Percentiles rank a stretch among this genome's conserved stretches.
phyloP scores from a whole-genome alignment of 2,797 vertebrate genomes.

The Triplophysa yarkandensis region DNA sequence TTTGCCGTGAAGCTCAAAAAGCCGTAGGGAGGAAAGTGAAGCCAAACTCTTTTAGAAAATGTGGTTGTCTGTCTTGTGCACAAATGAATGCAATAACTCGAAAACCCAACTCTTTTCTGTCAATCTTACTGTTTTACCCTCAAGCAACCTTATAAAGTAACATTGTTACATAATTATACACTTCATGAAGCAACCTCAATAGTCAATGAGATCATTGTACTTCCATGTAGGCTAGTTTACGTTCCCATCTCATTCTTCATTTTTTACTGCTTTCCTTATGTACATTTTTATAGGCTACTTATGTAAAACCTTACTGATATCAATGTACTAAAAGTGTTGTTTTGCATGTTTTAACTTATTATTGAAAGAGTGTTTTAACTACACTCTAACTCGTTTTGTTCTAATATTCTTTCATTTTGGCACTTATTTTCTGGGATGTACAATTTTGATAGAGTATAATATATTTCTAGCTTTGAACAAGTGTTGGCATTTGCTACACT shows the following conservation, averaged over 20 bases:
- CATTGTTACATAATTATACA: neutral
- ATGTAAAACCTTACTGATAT: no score
- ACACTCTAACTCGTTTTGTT: no score
- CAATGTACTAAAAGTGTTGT: no score
- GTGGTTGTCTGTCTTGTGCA: neutral
- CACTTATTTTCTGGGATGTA: no score
- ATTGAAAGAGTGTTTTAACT: no score
- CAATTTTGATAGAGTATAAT: no score
- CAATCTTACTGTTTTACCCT: neutral
- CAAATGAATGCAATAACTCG: conserved; percentile 9
- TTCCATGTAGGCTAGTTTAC: neutral
- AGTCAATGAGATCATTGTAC: neutral
- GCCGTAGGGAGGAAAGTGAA: conserved; percentile 7
- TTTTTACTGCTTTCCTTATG: no score
- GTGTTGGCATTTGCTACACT: no score
- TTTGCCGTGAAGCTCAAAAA: neutral
- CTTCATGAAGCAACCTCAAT: neutral
- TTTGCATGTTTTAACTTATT: no score
- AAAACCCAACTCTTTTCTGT: neutral
- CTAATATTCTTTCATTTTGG: no score
- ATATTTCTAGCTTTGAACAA: no score
- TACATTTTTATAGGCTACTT: no score
- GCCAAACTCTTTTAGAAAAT: neutral
- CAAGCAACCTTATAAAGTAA: neutral
- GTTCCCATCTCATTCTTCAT: neutral